A percentile compares a stretch with the other conserved stretches of the same genome.
Evolutionary conservation across 2,888 invertebrate species (phyloP).

Genomic region (Diloba caeruleocephala): DNA sequence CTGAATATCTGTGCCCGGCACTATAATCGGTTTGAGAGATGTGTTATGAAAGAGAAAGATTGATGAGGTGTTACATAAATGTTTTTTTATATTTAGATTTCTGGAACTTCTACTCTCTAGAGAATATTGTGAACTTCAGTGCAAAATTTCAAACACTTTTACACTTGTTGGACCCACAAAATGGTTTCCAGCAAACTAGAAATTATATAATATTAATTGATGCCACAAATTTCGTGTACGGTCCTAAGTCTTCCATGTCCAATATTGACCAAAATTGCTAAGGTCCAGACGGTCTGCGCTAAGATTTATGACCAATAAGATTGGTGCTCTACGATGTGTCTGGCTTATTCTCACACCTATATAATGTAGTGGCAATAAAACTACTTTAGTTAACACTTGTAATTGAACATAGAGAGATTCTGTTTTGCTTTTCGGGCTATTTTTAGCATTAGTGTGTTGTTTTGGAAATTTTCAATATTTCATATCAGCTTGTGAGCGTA

Average conservation of each 20-base stretch:
- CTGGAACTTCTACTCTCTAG: too few relatives aligned
- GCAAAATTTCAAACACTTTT: slow-evolving; percentile 37
- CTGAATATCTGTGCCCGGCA: too few relatives aligned
- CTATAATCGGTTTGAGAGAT: too few relatives aligned
- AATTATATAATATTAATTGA: slow-evolving; percentile 45
- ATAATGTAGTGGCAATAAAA: slow-evolving; percentile 10
- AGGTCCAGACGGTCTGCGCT: slow-evolving; percentile 13
- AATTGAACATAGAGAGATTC: background rate
- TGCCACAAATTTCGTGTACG: slow-evolving; percentile 36
- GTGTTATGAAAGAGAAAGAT: too few relatives aligned
- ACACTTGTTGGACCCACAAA: slow-evolving; percentile 27
- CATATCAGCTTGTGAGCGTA: too few relatives aligned
- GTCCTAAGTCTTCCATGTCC: slow-evolving; percentile 36
- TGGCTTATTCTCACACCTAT: background rate
- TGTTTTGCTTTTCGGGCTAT: too few relatives aligned
- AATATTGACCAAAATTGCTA: slow-evolving; percentile 41
- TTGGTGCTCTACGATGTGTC: slow-evolving; percentile 12
- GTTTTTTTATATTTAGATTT: too few relatives aligned
- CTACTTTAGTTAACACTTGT: slow-evolving; percentile 13
- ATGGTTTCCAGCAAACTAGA: too few relatives aligned
- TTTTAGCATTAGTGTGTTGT: too few relatives aligned
- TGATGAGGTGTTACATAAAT: too few relatives aligned
- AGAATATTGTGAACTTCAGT: slow-evolving; percentile 8
- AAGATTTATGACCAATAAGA: slow-evolving; percentile 48
- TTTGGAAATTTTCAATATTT: too few relatives aligned